Evolutionary conservation across 1,140 invertebrate genomes (phyloP).

Genomic region (Drosophila pseudoobscura): DNA sequence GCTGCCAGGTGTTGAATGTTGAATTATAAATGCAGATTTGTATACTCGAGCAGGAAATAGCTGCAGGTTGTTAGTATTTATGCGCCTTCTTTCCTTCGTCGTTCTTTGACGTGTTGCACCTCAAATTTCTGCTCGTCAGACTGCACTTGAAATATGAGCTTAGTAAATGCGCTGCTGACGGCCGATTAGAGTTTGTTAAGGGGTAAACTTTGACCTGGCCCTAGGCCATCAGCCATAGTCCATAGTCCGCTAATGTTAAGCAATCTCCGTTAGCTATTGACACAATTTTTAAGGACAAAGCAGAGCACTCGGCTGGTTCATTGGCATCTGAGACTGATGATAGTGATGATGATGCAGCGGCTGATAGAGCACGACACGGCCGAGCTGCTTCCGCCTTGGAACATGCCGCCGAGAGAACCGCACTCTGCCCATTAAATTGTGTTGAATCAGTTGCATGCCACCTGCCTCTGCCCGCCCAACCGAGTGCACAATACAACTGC

Average conservation of each 20-base stretch:
- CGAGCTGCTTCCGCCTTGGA: slow-evolving; percentile 9
- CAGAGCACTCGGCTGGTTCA: slow-evolving; percentile 12
- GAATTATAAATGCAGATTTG: slow-evolving; percentile 58
- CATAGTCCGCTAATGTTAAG: slow-evolving; percentile 1
- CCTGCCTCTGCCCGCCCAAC: slow-evolving; percentile 5
- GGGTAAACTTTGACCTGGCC: neutral
- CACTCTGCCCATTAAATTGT: slow-evolving; percentile 8
- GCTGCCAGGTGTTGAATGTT: slow-evolving; percentile 32
- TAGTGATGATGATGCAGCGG: slow-evolving; percentile 3
- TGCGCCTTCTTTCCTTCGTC: slow-evolving; percentile 1
- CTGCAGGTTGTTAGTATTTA: slow-evolving; percentile 42
- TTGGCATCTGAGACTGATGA: slow-evolving; percentile 2
- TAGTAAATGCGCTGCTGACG: neutral
- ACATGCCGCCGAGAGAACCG: neutral
- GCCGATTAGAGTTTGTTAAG: too few relatives aligned
- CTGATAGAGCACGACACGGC: slow-evolving; percentile 36
- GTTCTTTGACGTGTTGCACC: neutral
- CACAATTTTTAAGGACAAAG: slow-evolving; percentile 18
- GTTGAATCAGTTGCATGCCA: slow-evolving; percentile 37
- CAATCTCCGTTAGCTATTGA: slow-evolving; percentile 16
- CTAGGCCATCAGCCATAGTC: neutral
- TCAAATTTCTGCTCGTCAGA: neutral
- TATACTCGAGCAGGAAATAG: slow-evolving; percentile 52
- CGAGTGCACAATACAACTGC: slow-evolving; percentile 36
- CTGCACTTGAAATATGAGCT: slow-evolving; percentile 1